Evolutionary conservation across 2,113 vertebrate species (phyloP), one percentile per base, ranked within the genome.

Genomic region (Gadus chalcogrammus): DNA sequence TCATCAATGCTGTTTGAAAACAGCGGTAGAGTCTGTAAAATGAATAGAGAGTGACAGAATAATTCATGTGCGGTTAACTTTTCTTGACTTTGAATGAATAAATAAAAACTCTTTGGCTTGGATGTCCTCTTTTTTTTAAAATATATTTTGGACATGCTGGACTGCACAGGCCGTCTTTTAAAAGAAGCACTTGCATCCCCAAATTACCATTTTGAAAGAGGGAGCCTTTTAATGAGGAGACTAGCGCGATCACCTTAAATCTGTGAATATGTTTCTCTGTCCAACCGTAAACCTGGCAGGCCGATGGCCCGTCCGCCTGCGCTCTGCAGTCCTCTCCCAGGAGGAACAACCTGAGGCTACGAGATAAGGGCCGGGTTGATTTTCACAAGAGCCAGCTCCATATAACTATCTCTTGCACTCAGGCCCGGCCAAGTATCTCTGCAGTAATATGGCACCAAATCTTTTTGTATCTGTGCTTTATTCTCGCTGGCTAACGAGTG

Each of bases 211-310:
- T 71, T 72, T 59, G 65, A 67, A 38, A 48, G 74, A 38, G 52
- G 27, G 64, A 17, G 55, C 55, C 70, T 69, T 55, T 24, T 61
- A 77, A 78, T 68, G 62, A 64, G 65, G 35, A 48, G 65, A 55
- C 66, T 69, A 70, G 24, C 63, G 66, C 82, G 80, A 87, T 85
- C 81, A 85, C 69, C 70, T 67, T 8, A 42, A 74, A 68, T 72
- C 52, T 75, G 68, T 77, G 56, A 65, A 48, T 66, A 73, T 65
- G 71, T 69, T 69, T 28, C 64, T 55, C 67, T 22, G 61, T 53
- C 64, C 24, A 48, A 62, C 22, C 53, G 71, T 59, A 68, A 48
- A 48, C 42, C 42, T 48, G 59, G 24, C 35, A 42, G 65, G 64
- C 61, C 16, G 11, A 58, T 24, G 63, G 53, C 12, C 64, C 42